Evolutionary conservation across 2,888 invertebrate species (phyloP), one percentile per base, ranked within the genome.

Genomic region (Ophioninae sp.): DNA sequence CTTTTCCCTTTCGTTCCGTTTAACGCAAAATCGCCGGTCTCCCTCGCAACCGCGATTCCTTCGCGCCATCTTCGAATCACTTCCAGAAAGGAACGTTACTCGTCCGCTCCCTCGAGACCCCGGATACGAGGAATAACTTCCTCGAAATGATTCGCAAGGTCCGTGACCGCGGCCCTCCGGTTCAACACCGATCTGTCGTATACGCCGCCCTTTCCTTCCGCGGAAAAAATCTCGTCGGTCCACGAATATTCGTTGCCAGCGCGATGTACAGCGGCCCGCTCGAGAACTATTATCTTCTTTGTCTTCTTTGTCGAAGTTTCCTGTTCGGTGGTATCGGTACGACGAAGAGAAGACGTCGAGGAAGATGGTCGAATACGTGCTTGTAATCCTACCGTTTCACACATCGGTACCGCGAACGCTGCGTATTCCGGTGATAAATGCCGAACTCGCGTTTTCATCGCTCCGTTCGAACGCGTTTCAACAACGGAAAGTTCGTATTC

Each of bases 91-190:
- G 76, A 83, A 77, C 75, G 81, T 85, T 83, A 84, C 83, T 82
- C 64, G 83, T 83, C 70, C 86, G 75, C 80, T 85, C 69, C 85
- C 68, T 79, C 81, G 78, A 85, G 86, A 85, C 85, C 85, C 84
- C 85, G 87, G 86, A 87, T 87, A 72, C 87, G 82, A 85, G 79
- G 85, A 84, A 86, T 82, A 84, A 74, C 84, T 85, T 86, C 83
- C 81, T 84, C 83, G 85, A 85, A 86, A 70, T 70, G 72, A 72
- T 77, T 64, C 79, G 39, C 77, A 61, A 72, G 41, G 78, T 73
- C 65, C 73, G 61, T 61, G 69, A 70, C 69, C 17, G 17, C 59
- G 69, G 69, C 69, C 69, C 57, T 37, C 75, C 73, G 67, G 50
- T 67, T 41, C 23, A 21, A 64, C 30, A 65, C 56, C 44, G 67